These are phyloP conservation scores for Sminthurides aquaticus DNA, from an alignment of 2,888 invertebrate species.

Conservation along the genomic window DNA sequence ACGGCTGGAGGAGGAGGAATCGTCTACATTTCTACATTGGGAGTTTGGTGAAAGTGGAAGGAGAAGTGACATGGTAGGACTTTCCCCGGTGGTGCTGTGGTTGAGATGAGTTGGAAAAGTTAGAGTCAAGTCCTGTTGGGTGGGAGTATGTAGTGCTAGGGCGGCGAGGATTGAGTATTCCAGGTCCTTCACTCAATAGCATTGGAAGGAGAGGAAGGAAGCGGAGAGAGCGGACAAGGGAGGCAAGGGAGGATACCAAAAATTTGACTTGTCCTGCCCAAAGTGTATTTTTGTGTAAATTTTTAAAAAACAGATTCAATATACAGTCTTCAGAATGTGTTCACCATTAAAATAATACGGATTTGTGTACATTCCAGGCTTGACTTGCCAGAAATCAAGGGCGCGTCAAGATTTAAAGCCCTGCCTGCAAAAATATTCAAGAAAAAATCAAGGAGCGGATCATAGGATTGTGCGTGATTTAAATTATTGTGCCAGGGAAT, in stretches of 20 bases:
- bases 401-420: too few species aligned
- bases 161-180: neutral
- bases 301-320: neutral
- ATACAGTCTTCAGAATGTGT: too few species aligned
- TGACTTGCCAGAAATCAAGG: too few species aligned
- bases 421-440: too few species aligned
- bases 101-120: neutral
- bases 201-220: neutral
- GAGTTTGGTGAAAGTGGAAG: too few species aligned
- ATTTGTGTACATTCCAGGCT: too few species aligned
- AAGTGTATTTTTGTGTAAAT: neutral
- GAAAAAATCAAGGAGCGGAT: too few species aligned
- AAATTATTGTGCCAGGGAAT: too few species aligned
- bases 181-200: neutral
- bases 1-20: too few species aligned
- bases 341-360: too few species aligned
- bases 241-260: neutral
- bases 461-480: too few species aligned
- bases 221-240: neutral
- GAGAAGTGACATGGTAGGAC: neutral
- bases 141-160: neutral
- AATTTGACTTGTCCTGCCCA: neutral
- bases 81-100: neutral
- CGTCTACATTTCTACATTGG: too few species aligned
- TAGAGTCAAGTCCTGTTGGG: neutral